A percentile compares a stretch with the other conserved stretches of the same genome.
Evolutionary conservation across 2,797 vertebrate genomes (phyloP).

Genomic region (Paguma larvata): DNA sequence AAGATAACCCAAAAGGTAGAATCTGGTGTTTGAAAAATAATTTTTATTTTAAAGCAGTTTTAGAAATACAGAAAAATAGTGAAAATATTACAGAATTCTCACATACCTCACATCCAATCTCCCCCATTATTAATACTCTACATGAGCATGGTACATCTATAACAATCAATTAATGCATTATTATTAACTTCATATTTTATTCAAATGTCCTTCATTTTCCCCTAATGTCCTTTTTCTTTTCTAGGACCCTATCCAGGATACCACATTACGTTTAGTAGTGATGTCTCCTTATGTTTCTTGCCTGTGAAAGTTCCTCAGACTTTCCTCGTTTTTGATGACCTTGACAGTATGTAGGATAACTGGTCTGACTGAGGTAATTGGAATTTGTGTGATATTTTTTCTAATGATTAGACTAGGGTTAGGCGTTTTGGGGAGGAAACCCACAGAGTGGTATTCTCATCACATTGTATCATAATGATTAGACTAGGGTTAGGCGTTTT

Average conservation of each 20-base stretch:
- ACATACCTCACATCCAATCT: background rate
- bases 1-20: background rate
- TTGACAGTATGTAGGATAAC: background rate
- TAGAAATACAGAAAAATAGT: constrained; percentile 10
- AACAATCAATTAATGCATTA: background rate
- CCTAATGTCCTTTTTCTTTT: background rate
- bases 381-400: background rate
- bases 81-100: background rate
- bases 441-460: background rate
- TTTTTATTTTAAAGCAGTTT: constrained; percentile 20
- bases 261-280: background rate
- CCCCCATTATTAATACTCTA: background rate
- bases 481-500: background rate
- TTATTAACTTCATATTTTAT: background rate
- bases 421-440: constrained; percentile 7
- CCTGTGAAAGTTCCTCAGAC: background rate
- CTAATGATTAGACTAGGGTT: background rate
- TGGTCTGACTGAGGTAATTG: background rate
- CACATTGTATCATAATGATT: background rate
- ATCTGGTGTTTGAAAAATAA: background rate
- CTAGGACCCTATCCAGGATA: background rate
- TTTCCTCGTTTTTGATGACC: constrained; percentile 26
- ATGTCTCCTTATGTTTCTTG: background rate
- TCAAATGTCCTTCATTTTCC: constrained; percentile 18
- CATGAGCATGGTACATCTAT: background rate